Evolutionary conservation across 2,113 vertebrate species (phyloP).

Genomic region (Pygoscelis antarcticus): DNA sequence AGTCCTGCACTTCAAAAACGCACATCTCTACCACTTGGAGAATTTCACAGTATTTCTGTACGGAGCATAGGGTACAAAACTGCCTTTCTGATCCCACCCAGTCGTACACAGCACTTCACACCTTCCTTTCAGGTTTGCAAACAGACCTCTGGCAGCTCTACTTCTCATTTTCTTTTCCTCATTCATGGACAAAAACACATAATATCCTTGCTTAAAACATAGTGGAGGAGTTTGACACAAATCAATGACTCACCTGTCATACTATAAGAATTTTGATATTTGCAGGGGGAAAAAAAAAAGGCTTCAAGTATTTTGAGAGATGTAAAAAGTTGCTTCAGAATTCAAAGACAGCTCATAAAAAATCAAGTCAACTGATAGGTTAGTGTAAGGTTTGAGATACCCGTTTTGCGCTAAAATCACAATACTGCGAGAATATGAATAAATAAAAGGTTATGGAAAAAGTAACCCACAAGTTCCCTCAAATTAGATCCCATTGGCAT

Average conservation of each 20-base stretch:
- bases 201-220: background rate
- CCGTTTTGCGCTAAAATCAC: background rate
- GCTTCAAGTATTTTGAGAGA: background rate
- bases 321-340: background rate
- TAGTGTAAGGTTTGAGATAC: background rate
- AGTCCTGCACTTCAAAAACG: background rate
- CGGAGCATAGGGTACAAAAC: background rate
- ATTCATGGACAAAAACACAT: background rate
- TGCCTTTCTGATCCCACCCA: background rate
- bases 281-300: background rate
- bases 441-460: background rate
- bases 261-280: background rate
- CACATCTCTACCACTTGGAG: background rate
- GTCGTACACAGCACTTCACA: background rate
- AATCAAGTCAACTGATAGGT: background rate
- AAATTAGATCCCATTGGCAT: background rate
- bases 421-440: background rate
- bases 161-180: background rate
- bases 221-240: background rate
- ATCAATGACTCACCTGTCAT: conserved; percentile 3
- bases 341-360: background rate
- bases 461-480: background rate
- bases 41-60: background rate
- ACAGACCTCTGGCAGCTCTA: background rate
- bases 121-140: conserved; percentile 20